Evolutionary conservation across 2,113 vertebrate genomes (phyloP).

Genomic region (Phasianus colchicus): DNA sequence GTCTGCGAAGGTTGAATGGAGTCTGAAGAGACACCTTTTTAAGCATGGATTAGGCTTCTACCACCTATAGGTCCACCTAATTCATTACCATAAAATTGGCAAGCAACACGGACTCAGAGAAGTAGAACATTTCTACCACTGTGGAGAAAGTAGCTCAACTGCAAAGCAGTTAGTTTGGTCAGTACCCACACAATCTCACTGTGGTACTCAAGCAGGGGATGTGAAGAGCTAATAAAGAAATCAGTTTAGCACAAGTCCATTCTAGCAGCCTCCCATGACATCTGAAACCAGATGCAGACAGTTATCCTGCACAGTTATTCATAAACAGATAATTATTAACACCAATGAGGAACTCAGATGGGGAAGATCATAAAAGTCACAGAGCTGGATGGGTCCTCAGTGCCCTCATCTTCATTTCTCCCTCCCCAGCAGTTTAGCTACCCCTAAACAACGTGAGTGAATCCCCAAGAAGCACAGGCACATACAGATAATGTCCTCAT

Average conservation of each 20-base stretch:
- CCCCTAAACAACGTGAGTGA: neutral
- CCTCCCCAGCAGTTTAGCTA: neutral
- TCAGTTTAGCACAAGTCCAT: neutral
- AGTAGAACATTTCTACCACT: neutral
- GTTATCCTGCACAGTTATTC: neutral
- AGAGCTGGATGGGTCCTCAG: neutral
- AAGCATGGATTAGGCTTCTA: neutral
- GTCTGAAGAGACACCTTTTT: neutral
- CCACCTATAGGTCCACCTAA: neutral
- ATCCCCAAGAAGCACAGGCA: slow-evolving; percentile 42
- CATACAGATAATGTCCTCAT: slow-evolving; percentile 96
- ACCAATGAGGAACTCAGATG: neutral
- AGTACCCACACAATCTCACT: neutral
- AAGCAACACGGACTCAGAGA: neutral
- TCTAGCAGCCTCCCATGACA: neutral
- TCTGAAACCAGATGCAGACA: neutral
- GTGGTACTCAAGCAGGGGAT: neutral
- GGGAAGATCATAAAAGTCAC: neutral
- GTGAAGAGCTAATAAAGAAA: slow-evolving; percentile 7
- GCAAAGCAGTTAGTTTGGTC: neutral
- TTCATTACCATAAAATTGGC: neutral
- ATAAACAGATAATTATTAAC: neutral
- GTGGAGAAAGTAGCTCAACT: neutral
- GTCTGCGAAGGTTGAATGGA: neutral
- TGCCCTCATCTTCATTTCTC: neutral